Base-by-base conservation (phyloP, 2,797 vertebrate genomes). In the Botia kubotai region DNA sequence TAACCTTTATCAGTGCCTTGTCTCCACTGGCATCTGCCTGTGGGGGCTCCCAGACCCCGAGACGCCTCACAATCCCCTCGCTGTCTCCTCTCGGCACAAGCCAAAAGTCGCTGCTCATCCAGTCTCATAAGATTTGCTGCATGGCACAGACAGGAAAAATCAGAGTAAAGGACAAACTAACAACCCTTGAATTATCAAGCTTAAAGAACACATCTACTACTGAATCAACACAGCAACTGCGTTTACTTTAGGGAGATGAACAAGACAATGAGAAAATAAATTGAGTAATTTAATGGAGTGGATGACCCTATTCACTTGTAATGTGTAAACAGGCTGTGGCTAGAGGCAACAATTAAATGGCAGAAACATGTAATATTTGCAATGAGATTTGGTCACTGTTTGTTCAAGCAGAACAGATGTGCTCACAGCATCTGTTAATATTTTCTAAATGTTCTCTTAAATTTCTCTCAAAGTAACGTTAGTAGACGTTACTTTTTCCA, bases 1-100 rank as follows among this genome's bases (percentile, higher is more conserved):
- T 39, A 0, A 99, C 98, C 97, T 96, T 95, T 96, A 57, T 94
- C 95, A 6, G 89, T 93, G 80, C 95, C 95, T 84, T 97, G 96
- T 89, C 97, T 96, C 98, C 98, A 99, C 85, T 98, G 95, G 79
- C 98, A 99, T 82, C 92, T 94, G 87, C 98, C 97, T 0, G 89
- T 94, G 0, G 93, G 93, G 0, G 96, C 93, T 48, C 97, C 98
- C 72, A 97, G 84, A 63, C 98, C 97, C 57, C 92, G 90, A 65
- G 93, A 95, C 19, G 95, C 93, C 88, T 98, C 97, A 55, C 98
- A 99, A 3, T 97, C 95, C 0, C 87, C 88, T 60, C 84, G 93
- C 36, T 90, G 93, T 87, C 95, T 96, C 86, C 93, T 97, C 72
- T 95, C 91, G 0, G 97, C 95, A 81, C 98, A 99, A 16, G 96